Base-by-base conservation (phyloP, 2,888 invertebrate species). In the Habroteleia sp. region DNA sequence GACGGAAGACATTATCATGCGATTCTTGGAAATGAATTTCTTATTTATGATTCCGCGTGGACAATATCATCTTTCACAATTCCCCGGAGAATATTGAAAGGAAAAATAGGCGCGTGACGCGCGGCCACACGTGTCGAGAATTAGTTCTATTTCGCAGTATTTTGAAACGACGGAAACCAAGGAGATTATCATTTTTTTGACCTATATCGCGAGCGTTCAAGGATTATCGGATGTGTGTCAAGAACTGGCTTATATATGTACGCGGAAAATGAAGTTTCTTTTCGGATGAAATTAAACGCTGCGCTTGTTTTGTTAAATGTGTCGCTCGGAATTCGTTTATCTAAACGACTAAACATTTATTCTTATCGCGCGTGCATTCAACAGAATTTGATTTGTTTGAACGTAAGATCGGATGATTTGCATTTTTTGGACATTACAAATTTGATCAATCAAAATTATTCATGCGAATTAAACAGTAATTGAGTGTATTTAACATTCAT, bases 101-200 rank as follows among this genome's bases (percentile, higher is more conserved):
- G 29, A 48, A 39, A 50, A 62, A 17, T 27, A 10, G 37, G 17
- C 29, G 5, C 6, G 3, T 20, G 27, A 37, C 25, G 39, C 27
- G 17, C 25, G 10, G 16, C 2, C 13, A 27, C 60, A 42, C 50
- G 50, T 52, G 50, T 27, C 48, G 23, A 3, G 37, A 33, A 48
- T 31, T 2, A 63, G 50, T 41, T 50, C 50, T 50, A 48, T 50
- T 50, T 63, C 8, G 31, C 10, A 33, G 20, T 29, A 29, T 48
- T 46, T 60, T 46, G 11, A 25, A 27, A 37, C 39, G 10, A 20
- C 16, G 13, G 4, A 25, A 29, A 42, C 17, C 35, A 52, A 52
- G 65, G 42, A 37, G 25, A 39, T 50, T 50, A 27, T 33, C 37
- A 39, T 46, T 39, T 66, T 66, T 66, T 14, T 66, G 66, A 54